A percentile compares a stretch with the other conserved stretches of the same genome.
phyloP scores from a whole-genome alignment of 2,888 invertebrate genomes.

The Tenthredo livida region DNA sequence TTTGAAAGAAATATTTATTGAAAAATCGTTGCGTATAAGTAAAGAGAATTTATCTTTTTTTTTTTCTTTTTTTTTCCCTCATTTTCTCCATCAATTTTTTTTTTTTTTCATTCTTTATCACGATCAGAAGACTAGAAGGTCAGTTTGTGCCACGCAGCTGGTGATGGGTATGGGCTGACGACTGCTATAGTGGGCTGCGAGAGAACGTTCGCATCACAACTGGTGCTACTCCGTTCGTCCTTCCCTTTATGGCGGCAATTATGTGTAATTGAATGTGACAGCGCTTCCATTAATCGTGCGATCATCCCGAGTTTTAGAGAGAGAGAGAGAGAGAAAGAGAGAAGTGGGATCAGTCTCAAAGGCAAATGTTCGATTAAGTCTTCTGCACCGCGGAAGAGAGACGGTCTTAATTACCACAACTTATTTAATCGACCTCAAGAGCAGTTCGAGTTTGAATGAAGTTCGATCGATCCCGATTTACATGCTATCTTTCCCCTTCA shows the following conservation, averaged over 20 bases:
- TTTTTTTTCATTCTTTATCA: background rate
- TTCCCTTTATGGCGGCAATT: conserved; percentile 52
- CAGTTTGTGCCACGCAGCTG: background rate
- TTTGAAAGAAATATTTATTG: background rate
- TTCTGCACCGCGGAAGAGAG: background rate
- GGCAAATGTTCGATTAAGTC: conserved; percentile 22
- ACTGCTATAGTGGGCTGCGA: background rate
- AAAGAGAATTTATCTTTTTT: background rate
- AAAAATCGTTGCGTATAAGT: background rate
- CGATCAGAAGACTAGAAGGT: background rate
- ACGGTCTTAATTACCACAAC: conserved; percentile 9
- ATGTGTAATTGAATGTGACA: conserved; percentile 53
- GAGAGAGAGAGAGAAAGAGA: background rate
- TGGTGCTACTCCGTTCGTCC: conserved; percentile 36
- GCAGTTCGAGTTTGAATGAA: background rate
- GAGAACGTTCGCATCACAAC: conserved; percentile 8
- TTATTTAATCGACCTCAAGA: conserved; percentile 9
- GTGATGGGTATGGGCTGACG: background rate
- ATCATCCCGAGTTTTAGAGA: conserved; percentile 23
- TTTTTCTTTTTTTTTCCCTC: background rate
- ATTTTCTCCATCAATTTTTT: background rate
- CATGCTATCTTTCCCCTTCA: background rate
- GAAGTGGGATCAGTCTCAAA: conserved; percentile 10
- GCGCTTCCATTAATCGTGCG: conserved; percentile 47
- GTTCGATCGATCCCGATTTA: background rate